Evolutionary conservation across 2,888 invertebrate species (phyloP).

Genomic region (Philopedon plagiatum): DNA sequence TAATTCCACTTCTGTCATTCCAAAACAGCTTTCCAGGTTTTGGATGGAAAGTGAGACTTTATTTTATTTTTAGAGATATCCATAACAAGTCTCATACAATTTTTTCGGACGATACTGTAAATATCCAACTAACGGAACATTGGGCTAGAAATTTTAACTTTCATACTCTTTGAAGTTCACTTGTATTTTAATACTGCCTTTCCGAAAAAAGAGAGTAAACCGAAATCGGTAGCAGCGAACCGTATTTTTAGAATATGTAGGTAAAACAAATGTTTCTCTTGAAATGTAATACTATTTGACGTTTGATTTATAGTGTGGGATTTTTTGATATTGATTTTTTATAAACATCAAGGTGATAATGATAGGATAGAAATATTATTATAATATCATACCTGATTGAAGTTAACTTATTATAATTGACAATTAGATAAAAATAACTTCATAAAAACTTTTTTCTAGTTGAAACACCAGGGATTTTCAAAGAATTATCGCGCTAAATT

Average conservation of each 20-base stretch:
- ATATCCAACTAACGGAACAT: no score
- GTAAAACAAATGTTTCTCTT: constrained; percentile 52
- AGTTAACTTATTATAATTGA: neutral
- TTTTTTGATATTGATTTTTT: constrained; percentile 8
- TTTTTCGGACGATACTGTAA: no score
- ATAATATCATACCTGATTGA: neutral
- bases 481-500: no score
- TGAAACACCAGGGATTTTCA: no score
- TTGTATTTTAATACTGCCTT: neutral
- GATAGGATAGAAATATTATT: neutral
- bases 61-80: no score
- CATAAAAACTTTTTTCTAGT: no score
- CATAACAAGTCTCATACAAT: no score
- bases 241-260: constrained; percentile 61
- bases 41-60: no score
- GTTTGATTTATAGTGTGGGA: constrained; percentile 15
- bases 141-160: no score
- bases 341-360: neutral
- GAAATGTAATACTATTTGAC: neutral
- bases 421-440: no score
- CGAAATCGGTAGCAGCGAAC: constrained; percentile 59
- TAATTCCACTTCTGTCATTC: no score
- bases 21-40: no score
- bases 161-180: neutral
- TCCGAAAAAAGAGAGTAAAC: constrained; percentile 30